Conservation (phyloP, 2,888 invertebrate species). For the Metopia argyrocephala region DNA sequence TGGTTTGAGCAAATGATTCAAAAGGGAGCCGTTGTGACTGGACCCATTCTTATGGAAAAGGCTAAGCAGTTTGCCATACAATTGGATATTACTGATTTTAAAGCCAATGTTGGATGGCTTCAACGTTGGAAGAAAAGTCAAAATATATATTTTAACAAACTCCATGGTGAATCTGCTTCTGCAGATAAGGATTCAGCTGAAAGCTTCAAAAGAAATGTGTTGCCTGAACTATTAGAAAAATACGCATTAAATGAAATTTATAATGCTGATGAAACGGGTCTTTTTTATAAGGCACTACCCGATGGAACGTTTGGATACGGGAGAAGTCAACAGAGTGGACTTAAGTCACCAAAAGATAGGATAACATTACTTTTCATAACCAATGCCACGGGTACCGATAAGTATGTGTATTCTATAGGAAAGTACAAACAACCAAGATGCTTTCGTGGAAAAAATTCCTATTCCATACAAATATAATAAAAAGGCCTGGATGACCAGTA, state of each 20-base stretch:
- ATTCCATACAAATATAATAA: conserved; percentile 28
- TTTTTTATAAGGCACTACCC: too few relatives aligned
- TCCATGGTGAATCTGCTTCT: conserved; percentile 1
- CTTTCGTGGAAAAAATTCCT: conserved; percentile 11
- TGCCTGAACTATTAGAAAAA: neutral
- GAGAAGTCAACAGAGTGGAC: too few relatives aligned
- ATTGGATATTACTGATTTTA: conserved; percentile 24
- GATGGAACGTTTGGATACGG: neutral
- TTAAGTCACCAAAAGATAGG: neutral
- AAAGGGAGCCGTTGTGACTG: conserved; percentile 26
- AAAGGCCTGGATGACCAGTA: conserved; percentile 34
- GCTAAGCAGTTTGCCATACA: conserved; percentile 38
- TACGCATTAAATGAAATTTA: neutral
- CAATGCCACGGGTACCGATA: too few relatives aligned
- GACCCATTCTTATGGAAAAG: too few relatives aligned
- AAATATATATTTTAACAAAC: conserved; percentile 21
- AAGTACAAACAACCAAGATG: conserved; percentile 17
- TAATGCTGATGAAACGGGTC: neutral
- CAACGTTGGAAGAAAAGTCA: conserved; percentile 19
- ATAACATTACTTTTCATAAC: neutral
- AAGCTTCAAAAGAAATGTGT: neutral
- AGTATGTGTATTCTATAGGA: conserved; percentile 16
- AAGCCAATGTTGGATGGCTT: conserved; percentile 7
- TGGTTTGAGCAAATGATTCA: conserved; percentile 40
- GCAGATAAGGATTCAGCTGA: neutral